Base-by-base conservation (phyloP, 2,113 vertebrate genomes). In the Peromyscus polionotus region DNA sequence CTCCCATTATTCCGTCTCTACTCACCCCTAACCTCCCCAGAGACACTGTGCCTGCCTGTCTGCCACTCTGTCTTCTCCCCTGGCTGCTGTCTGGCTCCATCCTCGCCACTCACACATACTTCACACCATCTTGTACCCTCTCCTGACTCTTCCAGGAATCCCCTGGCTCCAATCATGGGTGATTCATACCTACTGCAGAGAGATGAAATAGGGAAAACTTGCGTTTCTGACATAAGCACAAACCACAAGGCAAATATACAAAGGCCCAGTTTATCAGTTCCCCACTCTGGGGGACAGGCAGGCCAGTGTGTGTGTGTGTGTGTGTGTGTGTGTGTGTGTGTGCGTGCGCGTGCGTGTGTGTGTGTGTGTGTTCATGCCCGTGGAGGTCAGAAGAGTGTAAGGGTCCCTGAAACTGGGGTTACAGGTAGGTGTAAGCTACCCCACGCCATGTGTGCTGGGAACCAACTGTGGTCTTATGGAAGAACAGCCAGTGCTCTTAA, bases 11-110 rank as follows among this genome's bases (percentile, higher is more conserved):
- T 76, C 57, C 48, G 20, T 79, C 91, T 70, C 76, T n/a, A n/a
- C 42, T 85, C 5, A 12, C 51, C 72, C 13, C 22, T 0, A 10
- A 33, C 42, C 28, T 96, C 75, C 67, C 68, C 19, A 26, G 13
- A n/a, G 61, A 24, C 0, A 2, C 36, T 51, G 13, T 10, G 3
- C 8, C 28, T 22, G 45, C 36, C 6, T 11, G 54, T 0, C 22
- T 10, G 8, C 51, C 33, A 5, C 33, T 83, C 54, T 12, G 33
- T 28, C 57, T 31, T 11, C 59, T 45, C 31, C 39, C 59, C 36
- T 42, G 1, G 31, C 85, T 63, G 39, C 67, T 19, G 11, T 19
- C 75, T 63, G 83, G 65, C 65, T 75, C 65, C 5, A 11, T 31
- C 19, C 7, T 36, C 20, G 22, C 13, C 54, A 59, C 54, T 84